Evolutionary conservation across 2,888 invertebrate genomes (phyloP), one percentile per base, ranked within the genome.

Genomic region (Drosophila yooni): DNA sequence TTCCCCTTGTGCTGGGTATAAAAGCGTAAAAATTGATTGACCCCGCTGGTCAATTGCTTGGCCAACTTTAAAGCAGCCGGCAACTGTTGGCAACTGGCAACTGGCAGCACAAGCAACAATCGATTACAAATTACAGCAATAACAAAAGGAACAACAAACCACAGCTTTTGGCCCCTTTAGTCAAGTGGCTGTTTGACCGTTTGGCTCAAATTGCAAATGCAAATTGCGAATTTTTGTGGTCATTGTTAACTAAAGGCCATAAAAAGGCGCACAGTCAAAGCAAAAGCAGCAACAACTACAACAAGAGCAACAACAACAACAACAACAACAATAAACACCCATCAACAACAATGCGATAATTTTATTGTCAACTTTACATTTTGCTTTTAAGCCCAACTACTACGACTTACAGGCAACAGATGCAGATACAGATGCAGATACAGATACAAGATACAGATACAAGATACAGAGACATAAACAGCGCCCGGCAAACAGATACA

Each of bases 171-270:
- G 79, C 76, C 63, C 54, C 66, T 57, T 57, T 66, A 72, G 77
- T 67, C 80, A 80, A 80, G 74, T 67, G 79, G 76, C 62, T 60
- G 61, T 73, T 79, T 79, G 79, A 75, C 66, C 76, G 79, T 60
- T 79, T 79, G 74, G 70, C 85, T 88, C 79, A 77, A 83, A 85
- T 82, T 85, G 85, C 88, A 74, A 85, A 84, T 87, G 84, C 84
- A 83, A 84, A 84, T 84, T 86, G 85, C 83, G 66, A 75, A 88
- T 86, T 88, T 86, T 86, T 87, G 86, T 88, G 86, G 86, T 87
- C 88, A 86, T 88, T 88, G 86, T 87, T 88, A 86, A 78, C 53
- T 82, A 83, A 88, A 83, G 85, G 85, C 85, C 83, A 85, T 82
- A 85, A 88, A 84, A 79, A 85, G 83, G 69, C 68, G 72, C 74